phyloP scores from a whole-genome alignment of 2,888 invertebrate genomes.

The Leucoptera coffeella region DNA sequence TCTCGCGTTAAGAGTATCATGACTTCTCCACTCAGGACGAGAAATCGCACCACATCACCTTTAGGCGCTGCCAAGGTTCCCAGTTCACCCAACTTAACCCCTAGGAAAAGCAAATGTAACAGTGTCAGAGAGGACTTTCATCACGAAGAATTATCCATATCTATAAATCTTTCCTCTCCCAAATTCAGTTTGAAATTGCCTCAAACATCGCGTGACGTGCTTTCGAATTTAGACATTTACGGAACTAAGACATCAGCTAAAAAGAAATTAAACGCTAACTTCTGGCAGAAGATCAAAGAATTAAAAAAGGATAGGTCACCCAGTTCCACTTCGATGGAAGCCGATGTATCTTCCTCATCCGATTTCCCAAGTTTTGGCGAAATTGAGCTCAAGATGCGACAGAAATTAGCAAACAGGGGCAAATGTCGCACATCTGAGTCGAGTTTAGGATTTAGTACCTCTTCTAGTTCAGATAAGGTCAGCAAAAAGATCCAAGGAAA shows the following conservation, averaged over 20 bases:
- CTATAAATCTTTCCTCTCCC: constrained; percentile 36
- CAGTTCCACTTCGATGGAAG: constrained; percentile 30
- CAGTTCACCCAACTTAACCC: too few species aligned
- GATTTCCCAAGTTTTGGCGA: constrained; percentile 43
- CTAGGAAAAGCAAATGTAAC: constrained; percentile 12
- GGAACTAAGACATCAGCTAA: constrained; percentile 5
- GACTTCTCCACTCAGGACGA: constrained; percentile 38
- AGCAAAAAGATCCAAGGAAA: constrained; percentile 21
- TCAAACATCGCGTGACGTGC: constrained; percentile 21
- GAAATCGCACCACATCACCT: constrained; percentile 38
- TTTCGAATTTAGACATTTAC: constrained; percentile 19
- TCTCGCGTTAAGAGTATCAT: constrained; percentile 32
- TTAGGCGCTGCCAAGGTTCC: too few species aligned
- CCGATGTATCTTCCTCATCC: constrained; percentile 29
- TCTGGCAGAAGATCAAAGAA: constrained; percentile 7
- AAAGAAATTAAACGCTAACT: not conserved
- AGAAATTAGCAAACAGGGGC: constrained; percentile 13
- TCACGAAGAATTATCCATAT: constrained; percentile 20
- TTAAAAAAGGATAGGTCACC: constrained; percentile 8
- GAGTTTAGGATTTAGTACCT: constrained; percentile 17
- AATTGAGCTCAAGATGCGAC: constrained; percentile 19
- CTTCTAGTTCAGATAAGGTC: constrained; percentile 17
- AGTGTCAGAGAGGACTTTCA: constrained; percentile 14
- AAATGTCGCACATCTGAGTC: constrained; percentile 19
- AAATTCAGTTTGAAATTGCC: constrained; percentile 35